A percentile compares a stretch with the other conserved stretches of the same genome.
Evolutionary conservation across 2,888 invertebrate species (phyloP).

Genomic region (Sicus ferrugineus): DNA sequence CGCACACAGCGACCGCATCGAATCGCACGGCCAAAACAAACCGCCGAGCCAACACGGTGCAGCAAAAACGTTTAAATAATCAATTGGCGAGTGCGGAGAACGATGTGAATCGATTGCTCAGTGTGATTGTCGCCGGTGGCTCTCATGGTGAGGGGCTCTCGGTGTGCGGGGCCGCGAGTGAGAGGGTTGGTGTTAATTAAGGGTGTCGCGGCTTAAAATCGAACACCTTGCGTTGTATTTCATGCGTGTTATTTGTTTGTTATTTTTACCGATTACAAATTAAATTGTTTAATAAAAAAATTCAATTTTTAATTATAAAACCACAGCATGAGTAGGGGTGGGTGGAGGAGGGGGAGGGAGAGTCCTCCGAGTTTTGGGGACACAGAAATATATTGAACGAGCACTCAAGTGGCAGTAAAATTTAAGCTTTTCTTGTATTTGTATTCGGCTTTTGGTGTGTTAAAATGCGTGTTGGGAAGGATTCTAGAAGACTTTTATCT

Average conservation of each 20-base stretch:
- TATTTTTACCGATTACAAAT: too few relatives aligned
- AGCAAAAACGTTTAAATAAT: constrained; percentile 3
- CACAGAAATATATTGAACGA: too few relatives aligned
- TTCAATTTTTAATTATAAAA: too few relatives aligned
- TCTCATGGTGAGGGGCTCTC: too few relatives aligned
- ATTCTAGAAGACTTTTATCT: too few relatives aligned
- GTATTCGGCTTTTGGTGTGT: too few relatives aligned
- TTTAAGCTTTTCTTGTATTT: too few relatives aligned
- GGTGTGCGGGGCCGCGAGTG: background rate
- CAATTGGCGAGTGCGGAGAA: constrained; percentile 12
- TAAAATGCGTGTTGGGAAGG: too few relatives aligned
- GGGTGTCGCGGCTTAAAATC: background rate
- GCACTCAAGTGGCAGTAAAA: too few relatives aligned
- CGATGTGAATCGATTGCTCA: background rate
- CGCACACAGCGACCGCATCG: background rate
- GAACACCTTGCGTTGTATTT: background rate
- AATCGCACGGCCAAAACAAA: background rate
- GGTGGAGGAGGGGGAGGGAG: background rate
- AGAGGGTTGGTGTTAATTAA: background rate
- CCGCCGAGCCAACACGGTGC: background rate
- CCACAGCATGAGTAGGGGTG: background rate
- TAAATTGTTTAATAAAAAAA: background rate
- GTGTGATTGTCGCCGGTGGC: too few relatives aligned
- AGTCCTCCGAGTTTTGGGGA: background rate
- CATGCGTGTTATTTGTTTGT: background rate